These are phyloP conservation scores for Staurois parvus DNA, from an alignment of 2,797 vertebrate genomes.

Conservation along the genomic window DNA sequence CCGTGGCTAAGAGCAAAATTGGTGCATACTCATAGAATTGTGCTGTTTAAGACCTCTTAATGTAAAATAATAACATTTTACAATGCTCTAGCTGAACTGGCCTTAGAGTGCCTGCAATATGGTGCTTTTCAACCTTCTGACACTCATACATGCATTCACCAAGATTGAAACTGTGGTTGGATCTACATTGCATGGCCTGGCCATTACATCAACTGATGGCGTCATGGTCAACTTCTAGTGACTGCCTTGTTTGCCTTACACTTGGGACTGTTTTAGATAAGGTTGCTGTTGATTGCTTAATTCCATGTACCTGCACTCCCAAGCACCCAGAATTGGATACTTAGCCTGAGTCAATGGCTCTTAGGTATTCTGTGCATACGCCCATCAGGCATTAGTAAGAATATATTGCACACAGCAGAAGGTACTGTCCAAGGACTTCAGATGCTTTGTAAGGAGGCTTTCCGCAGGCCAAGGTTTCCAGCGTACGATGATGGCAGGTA, in stretches of 20 bases:
- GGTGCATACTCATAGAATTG: no score
- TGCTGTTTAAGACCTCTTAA: no score
- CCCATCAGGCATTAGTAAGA: not conserved
- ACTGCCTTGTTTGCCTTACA: not conserved
- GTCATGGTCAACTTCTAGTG: not conserved
- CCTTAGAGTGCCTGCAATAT: no score
- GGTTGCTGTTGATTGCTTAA: not conserved
- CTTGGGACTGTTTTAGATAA: not conserved
- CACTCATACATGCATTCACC: no score
- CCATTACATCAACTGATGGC: not conserved
- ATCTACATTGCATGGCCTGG: no score
- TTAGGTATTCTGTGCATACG: not conserved
- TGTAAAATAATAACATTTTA: no score
- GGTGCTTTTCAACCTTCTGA: no score
- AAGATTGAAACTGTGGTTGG: no score
- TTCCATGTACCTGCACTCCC: not conserved
- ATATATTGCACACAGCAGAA: not conserved
- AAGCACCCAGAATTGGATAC: no score
- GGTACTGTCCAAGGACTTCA: not conserved
- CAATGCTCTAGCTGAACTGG: no score
- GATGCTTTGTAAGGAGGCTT: not conserved
- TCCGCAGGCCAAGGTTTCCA: constrained; percentile 3
- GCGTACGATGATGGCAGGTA: not conserved
- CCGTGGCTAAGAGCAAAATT: no score
- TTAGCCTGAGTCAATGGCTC: not conserved